A percentile compares a stretch with the other conserved stretches of the same genome.
These are phyloP conservation scores for Holothuria glaberrima DNA, from an alignment of 35 echinoderm and acorn worm species.

Conservation along the genomic window DNA sequence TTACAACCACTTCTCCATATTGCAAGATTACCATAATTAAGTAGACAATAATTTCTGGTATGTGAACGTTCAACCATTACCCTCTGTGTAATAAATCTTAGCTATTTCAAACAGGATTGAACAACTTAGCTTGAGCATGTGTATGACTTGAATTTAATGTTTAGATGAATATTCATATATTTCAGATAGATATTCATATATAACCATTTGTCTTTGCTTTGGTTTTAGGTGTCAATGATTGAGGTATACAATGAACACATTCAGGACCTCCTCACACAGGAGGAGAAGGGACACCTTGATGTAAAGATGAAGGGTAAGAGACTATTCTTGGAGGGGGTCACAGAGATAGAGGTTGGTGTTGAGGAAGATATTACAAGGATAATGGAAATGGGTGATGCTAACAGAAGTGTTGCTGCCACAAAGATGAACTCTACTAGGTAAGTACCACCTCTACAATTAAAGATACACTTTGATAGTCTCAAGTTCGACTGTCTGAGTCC, in stretches of 20 bases:
- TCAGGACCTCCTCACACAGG: constrained; percentile 71
- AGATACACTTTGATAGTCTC: no score
- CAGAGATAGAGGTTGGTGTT: constrained; percentile 61
- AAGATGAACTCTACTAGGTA: constrained; percentile 98
- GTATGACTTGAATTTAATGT: no score
- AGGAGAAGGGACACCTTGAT: constrained; percentile 69
- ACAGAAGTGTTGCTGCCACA: constrained; percentile 84
- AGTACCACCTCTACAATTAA: neutral
- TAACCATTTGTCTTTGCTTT: neutral
- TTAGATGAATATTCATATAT: no score
- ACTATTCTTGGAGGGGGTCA: constrained; percentile 76
- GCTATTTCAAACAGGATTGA: no score
- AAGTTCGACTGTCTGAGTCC: no score
- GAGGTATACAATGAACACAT: constrained; percentile 96
- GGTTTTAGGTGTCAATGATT: constrained; percentile 80
- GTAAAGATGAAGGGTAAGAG: constrained; percentile 97
- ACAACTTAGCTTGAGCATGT: no score
- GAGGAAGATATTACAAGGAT: constrained; percentile 81
- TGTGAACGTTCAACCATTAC: no score
- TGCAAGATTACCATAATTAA: no score
- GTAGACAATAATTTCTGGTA: no score
- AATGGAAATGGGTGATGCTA: constrained; percentile 91
- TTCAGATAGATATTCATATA: no score
- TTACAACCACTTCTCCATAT: no score
- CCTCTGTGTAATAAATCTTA: no score